Evolutionary conservation across 2,888 invertebrate species (phyloP).

Genomic region (Galerucella nymphaeae): DNA sequence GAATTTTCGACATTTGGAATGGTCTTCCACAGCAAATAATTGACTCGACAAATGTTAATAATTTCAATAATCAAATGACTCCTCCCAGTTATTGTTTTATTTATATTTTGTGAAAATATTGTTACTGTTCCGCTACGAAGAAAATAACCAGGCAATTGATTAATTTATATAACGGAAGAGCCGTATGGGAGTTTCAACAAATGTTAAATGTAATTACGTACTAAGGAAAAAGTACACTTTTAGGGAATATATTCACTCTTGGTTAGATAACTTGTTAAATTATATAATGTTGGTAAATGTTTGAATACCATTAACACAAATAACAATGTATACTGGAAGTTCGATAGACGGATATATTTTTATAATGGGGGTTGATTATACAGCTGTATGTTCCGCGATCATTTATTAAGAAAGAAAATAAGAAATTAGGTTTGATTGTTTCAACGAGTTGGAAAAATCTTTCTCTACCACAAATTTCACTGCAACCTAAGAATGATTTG

Average conservation of each 20-base stretch:
- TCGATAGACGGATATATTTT: neutral
- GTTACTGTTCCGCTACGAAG: neutral
- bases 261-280: neutral
- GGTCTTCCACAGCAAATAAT: too few relatives aligned
- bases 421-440: neutral
- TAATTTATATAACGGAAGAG: neutral
- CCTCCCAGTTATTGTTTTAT: too few relatives aligned
- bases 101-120: too few relatives aligned
- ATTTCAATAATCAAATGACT: too few relatives aligned
- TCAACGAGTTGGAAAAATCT: too few relatives aligned
- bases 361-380: neutral
- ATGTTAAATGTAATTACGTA: neutral
- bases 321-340: neutral
- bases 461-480: too few relatives aligned
- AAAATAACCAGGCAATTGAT: neutral
- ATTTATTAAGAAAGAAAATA: neutral
- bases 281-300: neutral
- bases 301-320: slow-evolving; percentile 2
- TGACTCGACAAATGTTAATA: too few relatives aligned
- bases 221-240: neutral
- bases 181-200: slow-evolving; percentile 1
- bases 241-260: neutral
- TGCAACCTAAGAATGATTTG: too few relatives aligned
- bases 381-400: neutral
- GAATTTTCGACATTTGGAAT: too few relatives aligned